A percentile compares a stretch with the other conserved stretches of the same genome.
These are phyloP conservation scores for Rissa tridactyla DNA, from an alignment of 2,113 vertebrate genomes.

Conservation along the genomic window DNA sequence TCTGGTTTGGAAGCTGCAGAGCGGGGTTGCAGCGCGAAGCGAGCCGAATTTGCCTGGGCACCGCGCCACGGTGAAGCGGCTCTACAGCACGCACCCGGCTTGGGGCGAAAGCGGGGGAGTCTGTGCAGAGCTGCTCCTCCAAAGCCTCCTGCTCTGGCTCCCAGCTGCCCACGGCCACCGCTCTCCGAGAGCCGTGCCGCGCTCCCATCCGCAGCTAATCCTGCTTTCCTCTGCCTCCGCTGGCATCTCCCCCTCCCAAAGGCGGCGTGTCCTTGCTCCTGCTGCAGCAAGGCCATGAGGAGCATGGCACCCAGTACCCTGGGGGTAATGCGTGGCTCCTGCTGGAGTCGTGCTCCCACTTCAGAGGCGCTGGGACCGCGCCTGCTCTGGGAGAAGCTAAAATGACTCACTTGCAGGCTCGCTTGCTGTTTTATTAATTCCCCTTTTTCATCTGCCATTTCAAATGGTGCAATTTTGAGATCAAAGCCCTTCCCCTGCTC, in stretches of 20 bases:
- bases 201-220: not conserved
- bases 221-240: not conserved
- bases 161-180: not conserved
- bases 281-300: not conserved
- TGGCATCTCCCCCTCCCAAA: not conserved
- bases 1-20: conserved; percentile 38
- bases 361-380: not conserved
- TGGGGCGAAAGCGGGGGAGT: not conserved
- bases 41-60: not conserved
- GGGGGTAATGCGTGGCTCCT: rapidly evolving
- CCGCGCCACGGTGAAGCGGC: rapidly evolving
- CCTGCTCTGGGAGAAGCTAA: not conserved
- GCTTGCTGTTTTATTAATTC: not conserved
- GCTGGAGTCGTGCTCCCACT: not conserved
- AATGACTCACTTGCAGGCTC: not conserved
- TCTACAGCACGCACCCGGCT: not conserved
- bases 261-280: rapidly evolving
- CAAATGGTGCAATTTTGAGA: conserved; percentile 26
- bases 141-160: not conserved
- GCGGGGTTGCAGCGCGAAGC: not conserved
- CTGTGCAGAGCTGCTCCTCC: not conserved
- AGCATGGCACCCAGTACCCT: rapidly evolving
- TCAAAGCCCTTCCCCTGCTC: conserved; percentile 25
- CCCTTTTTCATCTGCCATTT: not conserved
- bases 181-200: not conserved